Percentiles rank a stretch among this genome's conserved stretches.
phyloP scores from a whole-genome alignment of 2,888 invertebrate genomes.

The Gandaritis pyraliata region DNA sequence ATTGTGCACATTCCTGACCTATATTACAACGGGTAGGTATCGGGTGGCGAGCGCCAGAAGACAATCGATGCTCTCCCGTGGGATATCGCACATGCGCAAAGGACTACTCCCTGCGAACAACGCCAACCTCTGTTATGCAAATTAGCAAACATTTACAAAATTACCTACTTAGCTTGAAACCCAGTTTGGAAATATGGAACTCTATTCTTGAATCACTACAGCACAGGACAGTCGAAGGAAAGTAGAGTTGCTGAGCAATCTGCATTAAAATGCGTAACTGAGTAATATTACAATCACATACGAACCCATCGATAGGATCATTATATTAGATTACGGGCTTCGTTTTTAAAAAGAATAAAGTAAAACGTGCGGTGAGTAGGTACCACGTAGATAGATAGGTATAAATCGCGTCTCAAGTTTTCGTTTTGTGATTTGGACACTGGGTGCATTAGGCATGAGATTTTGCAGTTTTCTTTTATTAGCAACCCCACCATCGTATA shows the following conservation, averaged over 20 bases:
- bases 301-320: background rate
- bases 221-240: background rate
- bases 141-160: constrained; percentile 31
- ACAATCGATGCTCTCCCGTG: constrained; percentile 81
- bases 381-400: too few relatives aligned
- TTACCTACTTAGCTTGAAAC: constrained; percentile 15
- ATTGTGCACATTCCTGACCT: constrained; percentile 69
- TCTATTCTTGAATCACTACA: background rate
- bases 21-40: constrained; percentile 62
- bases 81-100: constrained; percentile 81
- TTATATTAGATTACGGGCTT: background rate
- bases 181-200: background rate
- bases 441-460: too few relatives aligned
- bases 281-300: background rate
- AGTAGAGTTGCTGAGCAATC: background rate
- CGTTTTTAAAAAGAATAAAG: too few relatives aligned
- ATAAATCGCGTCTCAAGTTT: too few relatives aligned
- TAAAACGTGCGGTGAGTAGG: too few relatives aligned
- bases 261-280: background rate
- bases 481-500: too few relatives aligned
- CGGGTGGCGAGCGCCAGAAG: constrained; percentile 57
- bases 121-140: constrained; percentile 37
- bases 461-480: too few relatives aligned
- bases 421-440: too few relatives aligned
- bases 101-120: constrained; percentile 35